Evolutionary conservation across 2,888 invertebrate genomes (phyloP).

Genomic region (Synergus gifuensis): DNA sequence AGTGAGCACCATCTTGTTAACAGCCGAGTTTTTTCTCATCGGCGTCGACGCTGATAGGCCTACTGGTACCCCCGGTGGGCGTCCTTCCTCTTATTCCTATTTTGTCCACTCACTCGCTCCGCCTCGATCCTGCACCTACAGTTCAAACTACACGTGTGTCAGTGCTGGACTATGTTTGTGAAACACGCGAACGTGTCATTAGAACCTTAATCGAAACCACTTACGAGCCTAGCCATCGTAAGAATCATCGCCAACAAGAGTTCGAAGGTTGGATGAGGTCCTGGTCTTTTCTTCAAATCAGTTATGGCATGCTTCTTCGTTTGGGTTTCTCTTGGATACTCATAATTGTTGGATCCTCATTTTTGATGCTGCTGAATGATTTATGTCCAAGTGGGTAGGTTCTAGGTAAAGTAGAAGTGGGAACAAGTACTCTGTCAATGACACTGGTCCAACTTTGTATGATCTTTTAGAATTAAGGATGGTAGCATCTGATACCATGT

Average conservation of each 20-base stretch:
- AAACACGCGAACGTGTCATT: slow-evolving; percentile 47
- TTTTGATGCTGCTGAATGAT: too few species aligned
- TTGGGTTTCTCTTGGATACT: neutral
- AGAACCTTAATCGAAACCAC: slow-evolving; percentile 53
- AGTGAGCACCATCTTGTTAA: slow-evolving; percentile 75
- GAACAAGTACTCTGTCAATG: neutral
- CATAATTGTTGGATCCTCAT: too few species aligned
- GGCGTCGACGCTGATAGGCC: slow-evolving; percentile 72
- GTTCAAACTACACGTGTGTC: slow-evolving; percentile 41
- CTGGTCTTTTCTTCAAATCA: neutral
- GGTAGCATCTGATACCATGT: neutral
- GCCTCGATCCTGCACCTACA: slow-evolving; percentile 63
- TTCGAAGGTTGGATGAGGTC: neutral
- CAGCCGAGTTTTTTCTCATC: slow-evolving; percentile 73
- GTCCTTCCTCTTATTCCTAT: slow-evolving; percentile 73
- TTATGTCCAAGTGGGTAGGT: too few species aligned
- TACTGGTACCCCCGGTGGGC: slow-evolving; percentile 70
- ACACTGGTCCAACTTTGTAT: neutral
- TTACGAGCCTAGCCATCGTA: slow-evolving; percentile 52
- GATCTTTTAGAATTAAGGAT: neutral
- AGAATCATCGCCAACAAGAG: slow-evolving; percentile 44
- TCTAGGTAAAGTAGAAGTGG: neutral
- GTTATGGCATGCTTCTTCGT: neutral
- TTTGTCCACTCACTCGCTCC: slow-evolving; percentile 72
- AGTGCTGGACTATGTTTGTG: slow-evolving; percentile 23